Evolutionary conservation across 2,888 invertebrate species (phyloP).

Genomic region (Augiades crinisus): DNA sequence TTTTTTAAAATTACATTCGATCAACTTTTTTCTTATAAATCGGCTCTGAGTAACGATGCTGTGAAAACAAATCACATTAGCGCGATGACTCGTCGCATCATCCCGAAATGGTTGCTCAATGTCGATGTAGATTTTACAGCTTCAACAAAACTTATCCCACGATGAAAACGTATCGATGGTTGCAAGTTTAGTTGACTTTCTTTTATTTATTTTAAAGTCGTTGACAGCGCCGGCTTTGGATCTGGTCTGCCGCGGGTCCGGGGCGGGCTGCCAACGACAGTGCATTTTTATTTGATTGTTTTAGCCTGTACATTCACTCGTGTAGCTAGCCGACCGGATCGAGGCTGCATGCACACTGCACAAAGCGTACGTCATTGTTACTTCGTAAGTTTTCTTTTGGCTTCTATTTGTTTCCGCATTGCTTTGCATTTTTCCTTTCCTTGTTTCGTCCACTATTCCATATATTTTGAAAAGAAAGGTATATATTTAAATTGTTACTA

Average conservation of each 20-base stretch:
- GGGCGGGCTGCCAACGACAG: conserved; percentile 16
- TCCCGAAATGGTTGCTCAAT: conserved; percentile 1
- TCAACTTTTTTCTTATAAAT: conserved; percentile 3
- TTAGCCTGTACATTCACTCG: conserved; percentile 60
- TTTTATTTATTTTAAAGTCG: conserved; percentile 16
- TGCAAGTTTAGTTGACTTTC: conserved; percentile 12
- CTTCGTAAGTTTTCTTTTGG: conserved; percentile 27
- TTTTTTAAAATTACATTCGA: conserved; percentile 17
- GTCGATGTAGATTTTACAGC: conserved; percentile 12
- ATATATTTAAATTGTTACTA: too few species aligned
- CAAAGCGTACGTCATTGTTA: conserved; percentile 54
- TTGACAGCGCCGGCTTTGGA: conserved; percentile 5
- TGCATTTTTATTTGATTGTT: conserved; percentile 46
- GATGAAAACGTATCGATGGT: background rate
- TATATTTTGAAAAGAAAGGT: too few species aligned
- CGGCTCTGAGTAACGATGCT: conserved; percentile 5
- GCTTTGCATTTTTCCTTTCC: conserved; percentile 26
- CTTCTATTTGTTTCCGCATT: conserved; percentile 27
- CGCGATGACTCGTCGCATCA: background rate
- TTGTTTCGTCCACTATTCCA: background rate
- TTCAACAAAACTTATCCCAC: conserved; percentile 19
- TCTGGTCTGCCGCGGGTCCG: background rate
- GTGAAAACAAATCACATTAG: background rate
- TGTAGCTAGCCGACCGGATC: conserved; percentile 64
- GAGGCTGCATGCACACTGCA: conserved; percentile 69